phyloP scores from a whole-genome alignment of 1,140 invertebrate genomes.

The Lordiphosa stackelbergi region DNA sequence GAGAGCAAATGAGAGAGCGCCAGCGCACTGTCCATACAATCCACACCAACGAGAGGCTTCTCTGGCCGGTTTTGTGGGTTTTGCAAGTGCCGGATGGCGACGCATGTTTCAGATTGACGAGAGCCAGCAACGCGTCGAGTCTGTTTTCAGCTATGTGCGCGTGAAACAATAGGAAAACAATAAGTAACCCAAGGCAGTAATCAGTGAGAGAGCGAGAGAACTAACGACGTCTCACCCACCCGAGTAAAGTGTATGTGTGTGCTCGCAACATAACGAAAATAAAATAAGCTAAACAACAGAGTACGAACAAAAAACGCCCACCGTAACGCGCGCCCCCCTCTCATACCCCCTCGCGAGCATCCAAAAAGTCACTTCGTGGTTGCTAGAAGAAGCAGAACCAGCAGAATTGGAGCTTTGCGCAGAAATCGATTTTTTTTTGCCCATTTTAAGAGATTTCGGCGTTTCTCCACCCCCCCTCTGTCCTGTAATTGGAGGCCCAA shows the following conservation, averaged over 20 bases:
- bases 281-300: conserved; percentile 56
- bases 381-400: conserved; percentile 39
- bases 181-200: conserved; percentile 41
- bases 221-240: conserved; percentile 22
- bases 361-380: conserved; percentile 23
- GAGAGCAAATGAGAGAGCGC: conserved; percentile 20
- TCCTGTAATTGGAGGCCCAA: conserved; percentile 19
- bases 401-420: conserved; percentile 69
- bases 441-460: conserved; percentile 59
- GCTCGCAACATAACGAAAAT: conserved; percentile 61
- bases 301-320: conserved; percentile 71
- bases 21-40: conserved; percentile 37
- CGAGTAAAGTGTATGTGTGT: conserved; percentile 10
- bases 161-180: conserved; percentile 55
- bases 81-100: conserved; percentile 37
- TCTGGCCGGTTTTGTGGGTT: conserved; percentile 13
- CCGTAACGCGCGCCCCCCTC: conserved; percentile 39
- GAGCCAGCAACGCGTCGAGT: conserved; percentile 56
- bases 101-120: conserved; percentile 59
- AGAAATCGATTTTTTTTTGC: conserved; percentile 75
- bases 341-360: conserved; percentile 14
- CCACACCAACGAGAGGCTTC: conserved; percentile 24
- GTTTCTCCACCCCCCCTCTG: conserved; percentile 18
- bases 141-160: conserved; percentile 53
- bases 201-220: conserved; percentile 24